Evolutionary conservation across 2,797 vertebrate species (phyloP).

Genomic region (Chiloscyllium punctatum): DNA sequence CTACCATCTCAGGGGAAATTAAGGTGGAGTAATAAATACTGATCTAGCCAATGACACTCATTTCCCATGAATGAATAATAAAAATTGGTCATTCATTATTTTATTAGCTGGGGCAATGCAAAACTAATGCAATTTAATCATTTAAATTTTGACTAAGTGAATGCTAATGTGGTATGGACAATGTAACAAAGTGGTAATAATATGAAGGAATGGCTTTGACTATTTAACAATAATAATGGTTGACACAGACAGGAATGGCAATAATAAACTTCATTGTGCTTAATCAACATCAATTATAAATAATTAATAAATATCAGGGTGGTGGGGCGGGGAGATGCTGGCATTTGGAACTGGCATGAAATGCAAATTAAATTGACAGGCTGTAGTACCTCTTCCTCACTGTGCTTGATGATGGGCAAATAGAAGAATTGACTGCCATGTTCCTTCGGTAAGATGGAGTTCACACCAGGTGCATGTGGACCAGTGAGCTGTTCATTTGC

Average conservation of each 20-base stretch:
- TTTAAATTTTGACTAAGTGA: neutral
- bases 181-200: neutral
- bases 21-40: no score
- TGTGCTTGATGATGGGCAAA: constrained; percentile 90
- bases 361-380: neutral
- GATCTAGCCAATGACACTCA: no score
- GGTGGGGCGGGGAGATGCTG: neutral
- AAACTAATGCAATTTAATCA: neutral
- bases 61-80: no score
- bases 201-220: neutral
- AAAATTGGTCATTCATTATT: neutral
- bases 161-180: neutral
- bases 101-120: neutral
- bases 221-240: neutral
- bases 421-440: constrained; percentile 97
- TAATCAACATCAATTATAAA: neutral
- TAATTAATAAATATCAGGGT: neutral
- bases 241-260: neutral
- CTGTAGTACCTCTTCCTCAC: constrained; percentile 78
- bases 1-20: no score
- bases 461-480: constrained; percentile 82
- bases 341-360: neutral
- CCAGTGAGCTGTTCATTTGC: constrained; percentile 84
- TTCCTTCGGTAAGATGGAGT: constrained; percentile 96
- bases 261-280: neutral